A percentile compares a stretch with the other conserved stretches of the same genome.
Conservation (phyloP, 1,140 invertebrate genomes). For the Temnothorax nylanderi region DNA sequence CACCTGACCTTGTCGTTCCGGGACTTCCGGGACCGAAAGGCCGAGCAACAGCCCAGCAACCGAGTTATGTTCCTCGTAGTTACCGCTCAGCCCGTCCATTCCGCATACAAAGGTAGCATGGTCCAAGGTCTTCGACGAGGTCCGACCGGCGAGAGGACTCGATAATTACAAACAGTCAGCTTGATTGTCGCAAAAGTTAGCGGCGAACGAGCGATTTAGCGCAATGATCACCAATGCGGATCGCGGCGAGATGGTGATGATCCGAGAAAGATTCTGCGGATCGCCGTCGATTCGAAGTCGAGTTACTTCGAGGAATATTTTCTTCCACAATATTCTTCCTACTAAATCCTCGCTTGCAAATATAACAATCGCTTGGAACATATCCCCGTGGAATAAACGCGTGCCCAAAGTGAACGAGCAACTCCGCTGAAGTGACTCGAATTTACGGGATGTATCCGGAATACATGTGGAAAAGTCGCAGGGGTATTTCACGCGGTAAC, state of each 20-base stretch:
- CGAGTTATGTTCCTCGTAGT: conserved; percentile 89
- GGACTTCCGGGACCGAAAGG: conserved; percentile 86
- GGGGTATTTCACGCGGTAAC: background rate
- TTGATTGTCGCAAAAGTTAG: background rate
- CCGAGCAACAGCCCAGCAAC: conserved; percentile 76
- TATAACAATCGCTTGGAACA: background rate
- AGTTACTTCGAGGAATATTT: conserved; percentile 1
- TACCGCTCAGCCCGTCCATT: conserved; percentile 90
- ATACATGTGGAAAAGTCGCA: background rate
- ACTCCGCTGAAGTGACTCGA: conserved; percentile 3
- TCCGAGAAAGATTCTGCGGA: background rate
- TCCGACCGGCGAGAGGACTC: conserved; percentile 63
- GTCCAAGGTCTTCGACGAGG: conserved; percentile 48
- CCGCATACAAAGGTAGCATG: conserved; percentile 91
- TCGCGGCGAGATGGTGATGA: background rate
- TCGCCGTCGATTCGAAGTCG: background rate
- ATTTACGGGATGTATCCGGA: background rate
- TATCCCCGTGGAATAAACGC: background rate
- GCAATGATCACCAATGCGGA: background rate
- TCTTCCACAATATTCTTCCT: background rate
- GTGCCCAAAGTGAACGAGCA: background rate
- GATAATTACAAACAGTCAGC: conserved; percentile 21
- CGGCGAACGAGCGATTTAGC: background rate
- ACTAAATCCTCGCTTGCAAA: background rate
- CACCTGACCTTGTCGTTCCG: conserved; percentile 90